Conservation (phyloP, 2,888 invertebrate species). For the Drosophila neoperkinsi region DNA sequence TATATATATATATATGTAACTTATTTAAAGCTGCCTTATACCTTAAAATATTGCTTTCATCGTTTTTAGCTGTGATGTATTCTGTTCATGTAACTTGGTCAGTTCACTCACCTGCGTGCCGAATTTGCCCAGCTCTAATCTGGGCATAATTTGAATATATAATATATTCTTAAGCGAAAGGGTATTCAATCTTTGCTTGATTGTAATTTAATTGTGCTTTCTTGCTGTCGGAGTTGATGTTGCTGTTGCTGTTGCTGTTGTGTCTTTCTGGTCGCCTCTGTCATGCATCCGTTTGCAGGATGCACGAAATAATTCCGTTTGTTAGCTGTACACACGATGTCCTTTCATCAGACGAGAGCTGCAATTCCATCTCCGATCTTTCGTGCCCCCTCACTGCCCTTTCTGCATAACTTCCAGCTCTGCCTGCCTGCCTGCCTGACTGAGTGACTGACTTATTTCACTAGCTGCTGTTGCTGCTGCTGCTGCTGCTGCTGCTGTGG, state of each 20-base stretch:
- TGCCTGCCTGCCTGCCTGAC: conserved; percentile 57
- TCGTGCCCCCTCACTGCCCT: neutral
- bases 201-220: neutral
- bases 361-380: conserved; percentile 38
- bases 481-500: conserved; percentile 14
- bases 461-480: conserved; percentile 17
- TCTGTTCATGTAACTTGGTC: neutral
- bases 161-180: neutral
- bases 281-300: conserved; percentile 78
- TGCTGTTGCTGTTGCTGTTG: conserved; percentile 27
- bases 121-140: no score
- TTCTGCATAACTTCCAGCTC: conserved; percentile 6
- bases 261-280: conserved; percentile 45
- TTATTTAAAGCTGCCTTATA: neutral
- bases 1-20: no score
- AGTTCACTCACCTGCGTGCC: neutral
- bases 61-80: neutral
- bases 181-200: neutral
- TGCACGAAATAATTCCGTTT: conserved; percentile 80
- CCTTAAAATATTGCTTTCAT: neutral
- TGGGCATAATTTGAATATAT: neutral
- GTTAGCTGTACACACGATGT: conserved; percentile 61
- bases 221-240: neutral
- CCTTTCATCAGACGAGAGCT: conserved; percentile 61
- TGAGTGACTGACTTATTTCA: conserved; percentile 67